Evolutionary conservation across 2,888 invertebrate species (phyloP).

Genomic region (Ectropis crepuscularia): DNA sequence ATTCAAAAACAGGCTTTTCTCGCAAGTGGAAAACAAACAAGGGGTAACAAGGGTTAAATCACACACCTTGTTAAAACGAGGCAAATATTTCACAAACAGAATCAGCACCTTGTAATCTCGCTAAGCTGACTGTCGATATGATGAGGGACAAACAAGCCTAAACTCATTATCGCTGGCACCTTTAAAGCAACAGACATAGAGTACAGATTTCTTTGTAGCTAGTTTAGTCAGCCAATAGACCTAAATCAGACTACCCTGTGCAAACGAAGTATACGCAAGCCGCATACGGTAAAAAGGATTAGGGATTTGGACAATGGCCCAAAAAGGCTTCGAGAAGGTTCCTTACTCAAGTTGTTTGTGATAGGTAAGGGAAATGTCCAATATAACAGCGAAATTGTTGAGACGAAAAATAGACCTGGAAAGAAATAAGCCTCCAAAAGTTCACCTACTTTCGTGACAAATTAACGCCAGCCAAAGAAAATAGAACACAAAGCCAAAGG

Average conservation of each 20-base stretch:
- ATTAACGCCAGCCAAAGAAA: conserved; percentile 27
- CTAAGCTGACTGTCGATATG: conserved; percentile 52
- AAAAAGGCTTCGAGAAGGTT: conserved; percentile 6
- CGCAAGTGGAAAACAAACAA: conserved; percentile 28
- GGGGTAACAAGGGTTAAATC: conserved; percentile 33
- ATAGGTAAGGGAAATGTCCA: neutral
- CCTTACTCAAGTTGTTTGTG: conserved; percentile 18
- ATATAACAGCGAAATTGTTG: neutral
- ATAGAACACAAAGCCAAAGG: conserved; percentile 29
- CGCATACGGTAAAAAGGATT: conserved; percentile 63
- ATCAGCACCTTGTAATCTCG: conserved; percentile 59
- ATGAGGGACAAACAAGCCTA: conserved; percentile 48
- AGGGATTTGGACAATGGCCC: conserved; percentile 53
- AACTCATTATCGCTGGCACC: conserved; percentile 30
- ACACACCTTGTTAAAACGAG: conserved; percentile 38
- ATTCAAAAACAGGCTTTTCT: conserved; percentile 23
- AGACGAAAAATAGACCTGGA: neutral
- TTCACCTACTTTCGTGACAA: conserved; percentile 22
- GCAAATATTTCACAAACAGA: conserved; percentile 46
- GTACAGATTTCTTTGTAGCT: conserved; percentile 45
- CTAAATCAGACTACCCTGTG: conserved; percentile 54
- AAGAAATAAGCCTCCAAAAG: conserved; percentile 20
- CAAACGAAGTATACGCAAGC: conserved; percentile 63
- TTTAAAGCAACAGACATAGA: conserved; percentile 43
- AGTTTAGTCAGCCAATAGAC: conserved; percentile 41